Base-by-base conservation (phyloP, 2,113 vertebrate species). In the Eonycteris spelaea region DNA sequence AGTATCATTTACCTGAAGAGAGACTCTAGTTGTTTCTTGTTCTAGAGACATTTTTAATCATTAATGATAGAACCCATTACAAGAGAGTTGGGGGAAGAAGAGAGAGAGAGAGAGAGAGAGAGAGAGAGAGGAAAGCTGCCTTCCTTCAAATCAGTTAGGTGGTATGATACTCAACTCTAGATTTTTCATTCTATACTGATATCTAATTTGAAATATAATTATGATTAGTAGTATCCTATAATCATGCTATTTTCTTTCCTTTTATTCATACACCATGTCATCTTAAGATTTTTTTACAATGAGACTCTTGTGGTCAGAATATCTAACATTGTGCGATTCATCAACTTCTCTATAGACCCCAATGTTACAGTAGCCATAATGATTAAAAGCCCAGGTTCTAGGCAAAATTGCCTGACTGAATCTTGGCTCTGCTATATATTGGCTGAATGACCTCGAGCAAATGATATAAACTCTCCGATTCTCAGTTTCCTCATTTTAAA, bases 401-500 rank as follows among this genome's bases (percentile, higher is more conserved):
- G n/a, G 14, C 16, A 86, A 83, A 73, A 65, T 9, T 59, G 40
- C 3, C 19, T 40, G 30, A 13, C 1, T 91, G 43, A 86, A 96
- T 75, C 30, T 8, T 9, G 6, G 8, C 24, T 68, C 35, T 95
- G 57, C 21, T 19, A 51, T 19, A 10, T 38, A n/a, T 70, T 77
- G 73, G 22, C 16, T 55, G 19, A 4, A 30, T 35, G 24, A 91
- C 2, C 8, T 30, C 68, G 30, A 33, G 19, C 6, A 95, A 80
- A 79, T 63, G 55, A 14, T 8, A 11, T 74, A 51, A 85, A 78
- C 38, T n/a, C 51, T 91, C 19, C 48, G 24, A 26, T 86, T 95
- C 59, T 63, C 6, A 18, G 16, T 80, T 86, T 90, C 51, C 30
- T 78, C 59, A 88, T 93, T 95, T 89, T 59, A 93, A 93, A 57